phyloP scores from a whole-genome alignment of 37 sponge, comb jelly and placozoan genomes.

The Mnemiopsis leidyi region DNA sequence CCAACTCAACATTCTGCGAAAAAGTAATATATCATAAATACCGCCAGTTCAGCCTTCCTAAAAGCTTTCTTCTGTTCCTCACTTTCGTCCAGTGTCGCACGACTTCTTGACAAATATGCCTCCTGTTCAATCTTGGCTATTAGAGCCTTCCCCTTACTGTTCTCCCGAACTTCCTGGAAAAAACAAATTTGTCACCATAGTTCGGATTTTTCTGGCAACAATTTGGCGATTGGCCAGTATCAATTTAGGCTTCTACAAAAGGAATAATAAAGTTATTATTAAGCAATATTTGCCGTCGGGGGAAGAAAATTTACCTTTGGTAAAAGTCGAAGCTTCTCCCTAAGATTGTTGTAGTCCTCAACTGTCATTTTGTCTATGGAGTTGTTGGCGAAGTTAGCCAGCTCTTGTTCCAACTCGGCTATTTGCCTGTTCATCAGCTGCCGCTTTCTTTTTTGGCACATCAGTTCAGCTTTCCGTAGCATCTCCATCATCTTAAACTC shows the following conservation, averaged over 20 bases:
- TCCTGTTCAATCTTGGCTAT: constrained; percentile 18
- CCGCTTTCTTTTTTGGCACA: neutral
- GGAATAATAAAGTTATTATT: too few species aligned
- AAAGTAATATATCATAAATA: neutral
- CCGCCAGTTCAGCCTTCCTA: neutral
- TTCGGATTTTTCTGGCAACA: neutral
- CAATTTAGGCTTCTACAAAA: too few species aligned
- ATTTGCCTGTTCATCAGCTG: constrained; percentile 13
- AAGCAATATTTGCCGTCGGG: too few species aligned
- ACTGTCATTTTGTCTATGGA: neutral
- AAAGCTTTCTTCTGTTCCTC: neutral
- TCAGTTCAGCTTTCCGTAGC: neutral
- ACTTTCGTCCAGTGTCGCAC: neutral
- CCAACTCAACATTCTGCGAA: too few species aligned
- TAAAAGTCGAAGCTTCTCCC: neutral
- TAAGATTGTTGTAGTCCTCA: constrained; percentile 1
- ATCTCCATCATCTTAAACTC: constrained; percentile 43
- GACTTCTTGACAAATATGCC: neutral
- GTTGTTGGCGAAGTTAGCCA: neutral
- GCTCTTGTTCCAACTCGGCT: neutral
- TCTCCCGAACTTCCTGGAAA: constrained; percentile 7
- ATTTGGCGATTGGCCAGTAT: too few species aligned
- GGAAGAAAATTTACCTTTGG: constrained; percentile 61
- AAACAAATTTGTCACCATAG: neutral
- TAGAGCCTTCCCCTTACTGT: constrained; percentile 20